A percentile compares a stretch with the other conserved stretches of the same genome.
These are phyloP conservation scores for Ailurus styani DNA, from an alignment of 2,113 vertebrate species.

Conservation along the genomic window DNA sequence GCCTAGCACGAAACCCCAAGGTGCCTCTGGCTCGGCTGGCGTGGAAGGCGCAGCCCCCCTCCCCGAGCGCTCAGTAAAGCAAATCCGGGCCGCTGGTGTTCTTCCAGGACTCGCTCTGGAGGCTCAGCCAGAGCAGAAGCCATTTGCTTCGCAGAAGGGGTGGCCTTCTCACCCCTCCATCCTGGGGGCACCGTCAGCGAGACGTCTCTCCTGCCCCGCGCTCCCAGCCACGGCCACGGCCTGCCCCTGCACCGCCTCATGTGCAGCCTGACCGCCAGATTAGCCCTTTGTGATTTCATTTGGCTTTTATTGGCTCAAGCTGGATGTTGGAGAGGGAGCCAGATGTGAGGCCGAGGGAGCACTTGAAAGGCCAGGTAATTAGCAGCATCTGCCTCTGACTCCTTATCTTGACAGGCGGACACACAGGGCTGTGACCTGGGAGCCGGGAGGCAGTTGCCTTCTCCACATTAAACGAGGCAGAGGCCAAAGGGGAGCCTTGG, in stretches of 20 bases:
- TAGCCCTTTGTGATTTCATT: slow-evolving; percentile 64
- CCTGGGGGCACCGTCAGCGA: background rate
- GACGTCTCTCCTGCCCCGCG: background rate
- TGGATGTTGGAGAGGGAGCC: slow-evolving; percentile 80
- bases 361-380: slow-evolving; percentile 87
- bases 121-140: background rate
- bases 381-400: slow-evolving; percentile 83
- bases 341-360: slow-evolving; percentile 83
- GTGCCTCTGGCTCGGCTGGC: background rate
- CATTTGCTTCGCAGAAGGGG: accelerated
- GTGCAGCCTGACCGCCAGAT: slow-evolving; percentile 59
- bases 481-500: slow-evolving; percentile 61
- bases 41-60: background rate
- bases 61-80: background rate
- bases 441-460: slow-evolving; percentile 75
- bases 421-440: slow-evolving; percentile 75
- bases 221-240: background rate
- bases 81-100: background rate
- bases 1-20: background rate
- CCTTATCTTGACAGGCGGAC: slow-evolving; percentile 86
- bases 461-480: slow-evolving; percentile 59
- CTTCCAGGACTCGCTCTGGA: accelerated
- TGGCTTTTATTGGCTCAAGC: slow-evolving; percentile 82
- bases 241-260: background rate
- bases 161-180: background rate